Percentiles rank a stretch among this genome's conserved stretches.
Conservation (phyloP, 2,797 vertebrate genomes). For the Siniperca scherzeri region DNA sequence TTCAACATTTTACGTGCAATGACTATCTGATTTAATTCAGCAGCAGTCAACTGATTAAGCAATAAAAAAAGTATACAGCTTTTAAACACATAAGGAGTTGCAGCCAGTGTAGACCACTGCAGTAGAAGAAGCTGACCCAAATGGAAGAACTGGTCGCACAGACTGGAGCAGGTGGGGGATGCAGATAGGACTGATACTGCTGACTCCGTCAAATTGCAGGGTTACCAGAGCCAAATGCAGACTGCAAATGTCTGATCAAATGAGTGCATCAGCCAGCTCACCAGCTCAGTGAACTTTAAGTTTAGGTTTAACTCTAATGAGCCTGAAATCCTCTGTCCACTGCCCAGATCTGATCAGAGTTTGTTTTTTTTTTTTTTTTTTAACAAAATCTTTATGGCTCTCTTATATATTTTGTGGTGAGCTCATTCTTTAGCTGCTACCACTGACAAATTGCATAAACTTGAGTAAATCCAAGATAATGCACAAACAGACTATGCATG, state of each 20-base stretch:
- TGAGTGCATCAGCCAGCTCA: conserved; percentile 14
- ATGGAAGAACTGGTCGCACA: conserved; percentile 3
- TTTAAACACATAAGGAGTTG: conserved; percentile 18
- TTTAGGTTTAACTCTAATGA: conserved; percentile 43
- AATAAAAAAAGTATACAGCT: conserved; percentile 4
- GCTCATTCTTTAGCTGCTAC: not conserved
- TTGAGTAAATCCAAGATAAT: not conserved
- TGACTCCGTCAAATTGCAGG: conserved; percentile 15
- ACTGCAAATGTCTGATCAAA: conserved; percentile 43
- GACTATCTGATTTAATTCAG: conserved; percentile 3
- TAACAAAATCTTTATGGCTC: not conserved
- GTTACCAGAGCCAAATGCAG: conserved; percentile 28
- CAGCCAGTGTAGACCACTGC: not conserved
- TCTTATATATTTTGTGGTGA: not conserved
- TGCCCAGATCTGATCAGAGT: conserved; percentile 10
- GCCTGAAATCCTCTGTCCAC: conserved; percentile 16
- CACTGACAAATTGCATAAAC: no score
- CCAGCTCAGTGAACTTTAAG: conserved; percentile 44
- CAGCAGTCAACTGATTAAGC: conserved; percentile 7
- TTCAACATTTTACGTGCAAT: not conserved
- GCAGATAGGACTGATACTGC: conserved; percentile 38
- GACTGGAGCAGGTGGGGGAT: conserved; percentile 22
- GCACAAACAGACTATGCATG: not conserved
- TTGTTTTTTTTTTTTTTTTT: not conserved
- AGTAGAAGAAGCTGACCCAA: conserved; percentile 13